Percentiles rank a stretch among this genome's conserved stretches.
These are phyloP conservation scores for Altica lythri DNA, from an alignment of 2,888 invertebrate species.

Conservation along the genomic window DNA sequence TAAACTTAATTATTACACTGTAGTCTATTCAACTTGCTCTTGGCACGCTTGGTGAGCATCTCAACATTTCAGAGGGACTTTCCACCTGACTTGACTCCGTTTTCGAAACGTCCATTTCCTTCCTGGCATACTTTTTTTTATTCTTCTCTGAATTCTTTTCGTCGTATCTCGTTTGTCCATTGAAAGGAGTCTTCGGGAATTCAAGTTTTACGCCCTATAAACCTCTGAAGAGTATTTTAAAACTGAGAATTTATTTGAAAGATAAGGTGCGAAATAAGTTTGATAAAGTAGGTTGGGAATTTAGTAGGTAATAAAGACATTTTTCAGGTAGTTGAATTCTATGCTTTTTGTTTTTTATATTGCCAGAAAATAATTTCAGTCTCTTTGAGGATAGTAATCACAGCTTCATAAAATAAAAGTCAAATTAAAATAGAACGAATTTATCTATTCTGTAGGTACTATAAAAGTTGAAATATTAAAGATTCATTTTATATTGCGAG, in stretches of 20 bases:
- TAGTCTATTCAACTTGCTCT: conserved; percentile 7
- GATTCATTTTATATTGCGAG: no score
- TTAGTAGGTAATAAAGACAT: conserved; percentile 12
- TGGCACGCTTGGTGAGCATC: conserved; percentile 6
- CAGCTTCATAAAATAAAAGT: no score
- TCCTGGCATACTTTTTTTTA: conserved; percentile 21
- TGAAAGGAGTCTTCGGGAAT: conserved; percentile 22
- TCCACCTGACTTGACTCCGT: conserved; percentile 43
- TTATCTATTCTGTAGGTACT: no score
- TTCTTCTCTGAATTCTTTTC: conserved; percentile 12
- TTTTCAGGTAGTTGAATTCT: no score
- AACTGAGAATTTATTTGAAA: conserved; percentile 20
- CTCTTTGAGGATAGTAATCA: no score
- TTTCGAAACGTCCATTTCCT: conserved; percentile 38
- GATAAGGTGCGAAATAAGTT: conserved; percentile 22
- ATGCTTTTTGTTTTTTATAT: no score
- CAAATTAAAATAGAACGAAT: no score
- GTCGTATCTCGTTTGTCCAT: conserved; percentile 23
- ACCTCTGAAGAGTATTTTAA: conserved; percentile 23
- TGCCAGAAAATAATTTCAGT: no score
- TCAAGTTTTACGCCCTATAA: conserved; percentile 26
- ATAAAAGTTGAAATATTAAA: no score
- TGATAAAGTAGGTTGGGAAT: conserved; percentile 14
- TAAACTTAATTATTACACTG: conserved; percentile 7
- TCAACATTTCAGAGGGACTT: conserved; percentile 32